Evolutionary conservation across 2,888 invertebrate species (phyloP).

Genomic region (Oscheius sp.): DNA sequence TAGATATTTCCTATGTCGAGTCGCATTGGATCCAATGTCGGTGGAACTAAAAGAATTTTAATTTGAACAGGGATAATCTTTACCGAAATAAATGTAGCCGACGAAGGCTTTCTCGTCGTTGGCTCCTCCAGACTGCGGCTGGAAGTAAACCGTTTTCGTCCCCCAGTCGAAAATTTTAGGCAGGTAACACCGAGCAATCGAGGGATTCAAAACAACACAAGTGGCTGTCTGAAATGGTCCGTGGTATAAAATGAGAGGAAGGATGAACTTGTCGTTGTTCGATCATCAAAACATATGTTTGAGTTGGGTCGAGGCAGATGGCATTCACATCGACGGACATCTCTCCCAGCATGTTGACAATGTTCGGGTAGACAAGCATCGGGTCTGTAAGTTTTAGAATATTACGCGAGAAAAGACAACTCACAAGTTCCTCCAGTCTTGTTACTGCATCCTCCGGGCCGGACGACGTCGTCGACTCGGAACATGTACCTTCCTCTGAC

Average conservation of each 20-base stretch:
- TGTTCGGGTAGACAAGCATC: slow-evolving; percentile 81
- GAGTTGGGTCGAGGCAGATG: slow-evolving; percentile 84
- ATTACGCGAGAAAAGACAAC: slow-evolving; percentile 11
- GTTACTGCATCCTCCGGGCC: slow-evolving; percentile 85
- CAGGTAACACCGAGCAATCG: slow-evolving; percentile 70
- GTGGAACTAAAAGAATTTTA: slow-evolving; percentile 63
- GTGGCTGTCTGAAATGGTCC: slow-evolving; percentile 52
- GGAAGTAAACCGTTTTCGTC: slow-evolving; percentile 72
- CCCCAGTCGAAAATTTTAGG: slow-evolving; percentile 73
- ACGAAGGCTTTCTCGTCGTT: slow-evolving; percentile 72
- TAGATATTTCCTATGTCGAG: slow-evolving; percentile 71
- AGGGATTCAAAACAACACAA: slow-evolving; percentile 68
- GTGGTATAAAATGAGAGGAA: neutral
- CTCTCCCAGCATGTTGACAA: slow-evolving; percentile 96
- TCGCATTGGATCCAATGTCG: slow-evolving; percentile 72
- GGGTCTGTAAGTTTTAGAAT: slow-evolving; percentile 57
- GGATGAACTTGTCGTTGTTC: slow-evolving; percentile 62
- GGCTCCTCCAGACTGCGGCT: slow-evolving; percentile 67
- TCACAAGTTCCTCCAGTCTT: slow-evolving; percentile 73
- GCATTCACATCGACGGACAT: slow-evolving; percentile 96
- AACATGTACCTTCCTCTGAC: slow-evolving; percentile 87
- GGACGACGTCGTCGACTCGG: slow-evolving; percentile 91
- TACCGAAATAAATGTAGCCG: slow-evolving; percentile 72
- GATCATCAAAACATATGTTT: slow-evolving; percentile 71
- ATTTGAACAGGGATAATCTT: neutral